Conservation (phyloP, 1,140 invertebrate genomes). For the Heterodera carotae region DNA sequence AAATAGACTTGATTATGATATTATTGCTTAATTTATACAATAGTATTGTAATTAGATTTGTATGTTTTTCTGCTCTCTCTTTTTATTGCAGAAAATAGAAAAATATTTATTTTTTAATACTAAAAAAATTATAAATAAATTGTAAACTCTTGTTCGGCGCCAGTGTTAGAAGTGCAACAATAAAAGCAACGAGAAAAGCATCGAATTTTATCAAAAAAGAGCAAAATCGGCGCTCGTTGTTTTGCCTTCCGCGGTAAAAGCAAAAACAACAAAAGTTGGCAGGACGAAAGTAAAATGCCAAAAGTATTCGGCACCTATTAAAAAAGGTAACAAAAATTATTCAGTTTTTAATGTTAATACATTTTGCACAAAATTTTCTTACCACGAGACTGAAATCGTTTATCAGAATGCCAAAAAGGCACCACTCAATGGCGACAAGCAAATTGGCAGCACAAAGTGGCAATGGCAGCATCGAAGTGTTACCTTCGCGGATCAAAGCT, state of each 20-base stretch:
- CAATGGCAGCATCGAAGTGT: conserved; percentile 2
- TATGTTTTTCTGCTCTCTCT: too few species aligned
- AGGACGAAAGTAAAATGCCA: neutral
- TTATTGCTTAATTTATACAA: too few species aligned
- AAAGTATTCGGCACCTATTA: neutral
- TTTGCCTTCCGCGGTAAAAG: neutral
- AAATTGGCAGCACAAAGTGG: neutral
- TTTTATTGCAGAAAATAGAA: too few species aligned
- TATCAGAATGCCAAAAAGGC: neutral
- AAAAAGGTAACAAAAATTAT: too few species aligned
- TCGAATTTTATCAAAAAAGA: neutral
- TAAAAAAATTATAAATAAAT: too few species aligned
- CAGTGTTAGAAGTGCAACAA: too few species aligned
- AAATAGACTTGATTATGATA: too few species aligned
- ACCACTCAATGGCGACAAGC: neutral
- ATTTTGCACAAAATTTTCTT: neutral
- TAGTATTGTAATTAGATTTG: too few species aligned
- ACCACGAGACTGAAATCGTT: neutral
- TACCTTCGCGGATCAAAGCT: neutral
- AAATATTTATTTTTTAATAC: too few species aligned
- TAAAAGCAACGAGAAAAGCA: neutral
- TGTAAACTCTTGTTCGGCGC: too few species aligned
- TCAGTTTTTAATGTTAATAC: too few species aligned
- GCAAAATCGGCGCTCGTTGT: neutral
- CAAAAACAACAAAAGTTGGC: conserved; percentile 6